phyloP scores from a whole-genome alignment of 2,797 vertebrate genomes.

The Clarias fuscus region DNA sequence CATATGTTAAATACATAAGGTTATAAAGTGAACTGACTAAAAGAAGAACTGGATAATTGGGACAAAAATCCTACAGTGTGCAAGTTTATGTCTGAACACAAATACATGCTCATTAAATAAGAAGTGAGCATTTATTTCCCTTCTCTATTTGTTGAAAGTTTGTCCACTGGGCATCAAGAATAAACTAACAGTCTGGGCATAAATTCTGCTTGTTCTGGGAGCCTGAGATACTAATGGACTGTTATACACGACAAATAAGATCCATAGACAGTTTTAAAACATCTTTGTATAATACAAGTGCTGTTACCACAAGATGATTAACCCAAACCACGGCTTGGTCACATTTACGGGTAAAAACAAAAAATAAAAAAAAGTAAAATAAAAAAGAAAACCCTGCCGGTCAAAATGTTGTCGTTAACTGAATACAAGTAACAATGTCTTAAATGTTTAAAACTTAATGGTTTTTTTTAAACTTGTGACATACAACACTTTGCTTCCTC shows the following conservation, averaged over 20 bases:
- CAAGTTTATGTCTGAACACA: neutral
- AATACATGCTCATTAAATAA: neutral
- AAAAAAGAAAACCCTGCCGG: no score
- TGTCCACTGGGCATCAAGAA: neutral
- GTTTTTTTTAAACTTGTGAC: neutral
- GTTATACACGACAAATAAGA: neutral
- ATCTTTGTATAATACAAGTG: neutral
- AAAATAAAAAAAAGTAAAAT: no score
- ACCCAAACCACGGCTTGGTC: neutral
- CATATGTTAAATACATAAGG: neutral
- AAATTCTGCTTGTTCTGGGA: neutral
- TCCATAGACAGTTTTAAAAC: neutral
- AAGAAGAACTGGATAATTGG: neutral
- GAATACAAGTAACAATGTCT: neutral
- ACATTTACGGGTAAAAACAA: neutral
- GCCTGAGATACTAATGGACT: neutral
- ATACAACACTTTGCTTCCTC: neutral
- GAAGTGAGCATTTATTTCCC: neutral
- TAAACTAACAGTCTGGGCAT: neutral
- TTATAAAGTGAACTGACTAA: neutral
- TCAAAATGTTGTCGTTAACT: neutral
- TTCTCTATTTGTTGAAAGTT: neutral
- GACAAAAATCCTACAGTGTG: neutral
- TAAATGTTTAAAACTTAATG: neutral
- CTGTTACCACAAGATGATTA: neutral